A percentile compares a stretch with the other conserved stretches of the same genome.
Conservation (phyloP, 2,113 vertebrate species). For the Gopherus flavomarginatus region DNA sequence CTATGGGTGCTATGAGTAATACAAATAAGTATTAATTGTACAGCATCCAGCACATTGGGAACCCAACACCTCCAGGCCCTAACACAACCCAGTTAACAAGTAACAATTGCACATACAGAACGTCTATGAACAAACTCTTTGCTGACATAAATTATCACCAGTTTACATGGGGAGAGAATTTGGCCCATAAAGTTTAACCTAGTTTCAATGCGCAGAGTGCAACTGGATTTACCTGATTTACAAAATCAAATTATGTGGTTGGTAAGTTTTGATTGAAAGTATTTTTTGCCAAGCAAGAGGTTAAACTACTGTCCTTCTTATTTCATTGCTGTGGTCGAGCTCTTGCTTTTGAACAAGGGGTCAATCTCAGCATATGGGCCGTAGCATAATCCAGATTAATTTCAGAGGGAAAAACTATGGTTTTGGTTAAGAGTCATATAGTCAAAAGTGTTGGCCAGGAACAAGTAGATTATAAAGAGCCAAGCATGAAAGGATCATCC, state of each 20-base stretch:
- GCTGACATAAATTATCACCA: not conserved
- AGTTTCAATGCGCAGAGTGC: not conserved
- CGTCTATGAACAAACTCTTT: no score
- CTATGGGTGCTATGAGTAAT: no score
- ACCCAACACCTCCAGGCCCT: no score
- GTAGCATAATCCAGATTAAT: not conserved
- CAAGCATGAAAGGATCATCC: not conserved
- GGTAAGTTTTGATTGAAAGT: not conserved
- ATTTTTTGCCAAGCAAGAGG: not conserved
- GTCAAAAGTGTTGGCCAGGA: not conserved
- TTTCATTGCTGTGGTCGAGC: not conserved
- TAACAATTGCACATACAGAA: no score
- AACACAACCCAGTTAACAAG: no score
- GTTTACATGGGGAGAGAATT: not conserved
- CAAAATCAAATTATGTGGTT: not conserved
- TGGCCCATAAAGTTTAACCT: not conserved
- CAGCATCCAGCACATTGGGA: no score
- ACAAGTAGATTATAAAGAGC: not conserved
- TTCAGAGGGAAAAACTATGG: not conserved
- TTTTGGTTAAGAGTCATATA: not conserved
- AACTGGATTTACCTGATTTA: not conserved
- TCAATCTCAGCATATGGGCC: not conserved
- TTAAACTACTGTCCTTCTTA: not conserved
- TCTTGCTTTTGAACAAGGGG: not conserved
- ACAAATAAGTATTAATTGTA: no score